Evolutionary conservation across 92 coral and sea anemone genomes (phyloP).

Genomic region (Meandrina meandrites): DNA sequence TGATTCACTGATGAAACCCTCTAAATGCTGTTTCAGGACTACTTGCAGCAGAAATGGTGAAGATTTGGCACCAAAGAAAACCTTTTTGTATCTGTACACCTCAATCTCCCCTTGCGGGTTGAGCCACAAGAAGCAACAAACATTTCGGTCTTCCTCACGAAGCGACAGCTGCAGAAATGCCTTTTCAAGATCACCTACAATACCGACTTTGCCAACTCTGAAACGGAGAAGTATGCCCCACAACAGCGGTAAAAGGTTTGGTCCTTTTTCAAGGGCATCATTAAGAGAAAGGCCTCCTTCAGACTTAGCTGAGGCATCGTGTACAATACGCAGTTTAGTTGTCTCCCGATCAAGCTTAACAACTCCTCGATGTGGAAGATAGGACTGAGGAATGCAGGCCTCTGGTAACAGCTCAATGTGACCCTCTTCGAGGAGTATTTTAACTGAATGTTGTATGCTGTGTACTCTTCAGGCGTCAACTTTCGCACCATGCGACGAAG

Average conservation of each 20-base stretch:
- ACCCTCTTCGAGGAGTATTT: slow-evolving; percentile 9
- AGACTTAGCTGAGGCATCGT: slow-evolving; percentile 30
- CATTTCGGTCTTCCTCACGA: slow-evolving; percentile 18
- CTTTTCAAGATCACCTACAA: slow-evolving; percentile 27
- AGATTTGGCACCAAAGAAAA: slow-evolving; percentile 10
- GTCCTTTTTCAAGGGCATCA: slow-evolving; percentile 16
- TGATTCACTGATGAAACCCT: not conserved
- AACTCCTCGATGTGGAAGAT: slow-evolving; percentile 22
- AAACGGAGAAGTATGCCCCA: slow-evolving; percentile 37
- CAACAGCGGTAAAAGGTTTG: slow-evolving; percentile 16
- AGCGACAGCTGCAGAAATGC: slow-evolving; percentile 17
- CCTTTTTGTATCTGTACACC: slow-evolving; percentile 24
- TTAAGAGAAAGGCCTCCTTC: slow-evolving; percentile 16
- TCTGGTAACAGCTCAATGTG: slow-evolving; percentile 14
- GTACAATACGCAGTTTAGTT: not conserved
- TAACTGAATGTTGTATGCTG: slow-evolving; percentile 14
- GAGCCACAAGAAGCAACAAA: slow-evolving; percentile 23
- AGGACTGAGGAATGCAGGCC: not conserved
- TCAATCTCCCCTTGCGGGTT: slow-evolving; percentile 29
- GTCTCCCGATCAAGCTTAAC: slow-evolving; percentile 15
- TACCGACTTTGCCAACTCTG: slow-evolving; percentile 10
- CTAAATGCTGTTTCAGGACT: not conserved
- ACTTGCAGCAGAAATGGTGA: slow-evolving; percentile 25
- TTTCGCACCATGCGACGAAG: not conserved
- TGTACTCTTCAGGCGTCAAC: not conserved